Percentiles rank a stretch among this genome's conserved stretches.
Evolutionary conservation across 2,888 invertebrate genomes (phyloP).

Genomic region (Pecten maximus): DNA sequence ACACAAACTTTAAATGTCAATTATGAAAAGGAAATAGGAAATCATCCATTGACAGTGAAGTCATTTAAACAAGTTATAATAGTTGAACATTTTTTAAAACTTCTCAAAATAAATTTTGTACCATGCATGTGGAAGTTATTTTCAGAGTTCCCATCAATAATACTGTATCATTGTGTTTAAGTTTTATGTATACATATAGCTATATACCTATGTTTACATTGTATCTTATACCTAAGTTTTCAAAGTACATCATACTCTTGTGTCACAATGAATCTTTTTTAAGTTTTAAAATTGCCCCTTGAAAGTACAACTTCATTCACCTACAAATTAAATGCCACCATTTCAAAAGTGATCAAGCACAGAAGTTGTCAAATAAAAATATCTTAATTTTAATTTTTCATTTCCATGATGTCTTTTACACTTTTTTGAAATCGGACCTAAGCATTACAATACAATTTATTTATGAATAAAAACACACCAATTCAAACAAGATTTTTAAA

Average conservation of each 20-base stretch:
- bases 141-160: too few species aligned
- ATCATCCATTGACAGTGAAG: neutral
- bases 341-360: neutral
- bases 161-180: neutral
- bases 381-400: neutral
- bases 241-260: too few species aligned
- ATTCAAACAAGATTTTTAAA: slow-evolving; percentile 2
- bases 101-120: too few species aligned
- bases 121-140: neutral
- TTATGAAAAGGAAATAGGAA: neutral
- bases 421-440: neutral
- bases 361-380: neutral
- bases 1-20: neutral
- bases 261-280: too few species aligned
- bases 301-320: neutral
- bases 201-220: too few species aligned
- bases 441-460: neutral
- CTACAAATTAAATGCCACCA: neutral
- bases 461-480: slow-evolving; percentile 26
- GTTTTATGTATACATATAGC: too few species aligned
- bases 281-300: neutral
- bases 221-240: too few species aligned
- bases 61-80: neutral
- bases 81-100: neutral
- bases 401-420: neutral